Evolutionary conservation across 2,888 invertebrate genomes (phyloP).

Genomic region (Drosophila nr. medialis): DNA sequence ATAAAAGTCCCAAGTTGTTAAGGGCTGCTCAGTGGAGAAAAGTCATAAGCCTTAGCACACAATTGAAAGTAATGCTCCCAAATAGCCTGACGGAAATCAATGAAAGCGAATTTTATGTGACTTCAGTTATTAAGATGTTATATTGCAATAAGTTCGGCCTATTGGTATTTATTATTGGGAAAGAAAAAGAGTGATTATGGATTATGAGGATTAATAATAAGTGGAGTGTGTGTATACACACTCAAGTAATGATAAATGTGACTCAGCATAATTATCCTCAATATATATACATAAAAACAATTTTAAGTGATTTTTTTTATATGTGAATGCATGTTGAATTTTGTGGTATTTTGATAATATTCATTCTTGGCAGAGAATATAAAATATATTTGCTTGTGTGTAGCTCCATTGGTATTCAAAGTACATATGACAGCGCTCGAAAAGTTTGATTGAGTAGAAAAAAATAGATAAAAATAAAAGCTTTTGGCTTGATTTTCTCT

Average conservation of each 20-base stretch:
- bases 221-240: background rate
- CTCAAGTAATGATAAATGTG: background rate
- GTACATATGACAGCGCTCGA: slow-evolving; percentile 1
- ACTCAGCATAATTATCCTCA: background rate
- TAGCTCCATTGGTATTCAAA: background rate
- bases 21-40: slow-evolving; percentile 4
- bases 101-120: slow-evolving; percentile 5
- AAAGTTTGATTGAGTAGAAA: background rate
- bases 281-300: slow-evolving; percentile 2
- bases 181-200: background rate
- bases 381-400: background rate
- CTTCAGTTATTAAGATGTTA: slow-evolving; percentile 14
- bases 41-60: slow-evolving; percentile 2
- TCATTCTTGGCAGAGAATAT: background rate
- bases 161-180: too few relatives aligned
- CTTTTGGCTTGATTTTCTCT: background rate
- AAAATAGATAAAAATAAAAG: background rate
- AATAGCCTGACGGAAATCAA: slow-evolving; percentile 22
- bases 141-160: background rate
- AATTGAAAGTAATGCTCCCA: slow-evolving; percentile 1
- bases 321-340: background rate
- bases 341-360: background rate
- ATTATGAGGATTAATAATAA: background rate
- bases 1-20: slow-evolving; percentile 10
- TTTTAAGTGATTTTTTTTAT: background rate